Base-by-base conservation (phyloP, 2,888 invertebrate species). In the Ceratothoa steindachneri region DNA sequence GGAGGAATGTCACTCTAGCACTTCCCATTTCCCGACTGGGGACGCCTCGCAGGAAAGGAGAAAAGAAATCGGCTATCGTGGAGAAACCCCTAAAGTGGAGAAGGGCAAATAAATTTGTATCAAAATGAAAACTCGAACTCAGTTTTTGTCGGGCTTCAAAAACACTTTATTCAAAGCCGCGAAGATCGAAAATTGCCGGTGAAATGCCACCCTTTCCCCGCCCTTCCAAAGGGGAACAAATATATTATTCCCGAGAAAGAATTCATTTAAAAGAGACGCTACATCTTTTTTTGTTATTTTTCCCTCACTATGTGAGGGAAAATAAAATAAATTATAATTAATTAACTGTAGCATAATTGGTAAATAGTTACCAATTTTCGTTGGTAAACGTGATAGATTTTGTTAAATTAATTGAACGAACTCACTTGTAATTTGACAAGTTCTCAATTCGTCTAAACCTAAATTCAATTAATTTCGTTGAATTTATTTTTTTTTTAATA, bases 61-160 rank as follows among this genome's bases (percentile, higher is more conserved):
- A 24, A 24, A 60, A 60, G 60, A 60, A 60, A 60, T 60, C 60
- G 52, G 52, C n/a, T n/a, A n/a, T n/a, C n/a, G n/a, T n/a, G 41
- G 41, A 15, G 41, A 41, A 41, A 41, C 41, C 5, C 5, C 7
- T 9, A 41, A 15, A 41, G 41, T 41, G 5, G 15, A 5, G 41
- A 41, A 41, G 15, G 41, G 41, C 5, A 41, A 41, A 9, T 9
- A 41, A 41, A 41, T 41, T 41, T 9, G 41, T 41, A 41, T 41
- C 41, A 15, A 41, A 41, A 41, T 9, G 41, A 41, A 41, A 41
- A 41, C n/a, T n/a, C n/a, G n/a, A n/a, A n/a, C n/a, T n/a, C n/a
- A 41, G 15, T 41, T 41, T 41, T 41, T 9, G 15, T n/a, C n/a
- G n/a, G n/a, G n/a, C n/a, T n/a, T n/a, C n/a, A 41, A 41, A 41